Percentiles rank a stretch among this genome's conserved stretches.
phyloP scores from a whole-genome alignment of 2,113 vertebrate genomes.

The Percina caprodes region DNA sequence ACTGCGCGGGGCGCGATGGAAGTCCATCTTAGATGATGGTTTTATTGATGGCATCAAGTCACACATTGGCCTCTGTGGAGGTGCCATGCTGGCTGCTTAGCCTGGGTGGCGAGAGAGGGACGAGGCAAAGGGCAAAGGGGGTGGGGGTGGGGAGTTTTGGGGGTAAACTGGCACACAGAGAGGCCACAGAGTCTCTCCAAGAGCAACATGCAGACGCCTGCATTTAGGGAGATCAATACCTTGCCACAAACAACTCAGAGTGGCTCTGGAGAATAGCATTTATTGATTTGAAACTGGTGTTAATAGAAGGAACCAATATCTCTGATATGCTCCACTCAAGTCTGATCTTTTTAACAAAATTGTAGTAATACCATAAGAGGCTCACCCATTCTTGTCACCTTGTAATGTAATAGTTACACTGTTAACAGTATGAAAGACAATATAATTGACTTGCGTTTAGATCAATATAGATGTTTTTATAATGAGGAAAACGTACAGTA shows the following conservation, averaged over 20 bases:
- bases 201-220: slow-evolving; percentile 78
- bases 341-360: slow-evolving; percentile 39
- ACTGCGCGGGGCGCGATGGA: slow-evolving; percentile 58
- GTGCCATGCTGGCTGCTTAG: slow-evolving; percentile 64
- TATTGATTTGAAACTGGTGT: slow-evolving; percentile 75
- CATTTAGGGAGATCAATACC: slow-evolving; percentile 81
- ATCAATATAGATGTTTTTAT: neutral
- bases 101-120: slow-evolving; percentile 44
- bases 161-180: slow-evolving; percentile 58
- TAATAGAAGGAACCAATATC: slow-evolving; percentile 68
- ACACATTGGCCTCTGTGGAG: slow-evolving; percentile 81
- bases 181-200: slow-evolving; percentile 60
- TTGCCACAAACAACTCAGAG: slow-evolving; percentile 67
- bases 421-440: neutral
- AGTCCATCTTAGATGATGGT: slow-evolving; percentile 72
- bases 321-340: slow-evolving; percentile 44
- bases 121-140: slow-evolving; percentile 30
- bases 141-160: neutral
- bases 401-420: slow-evolving; percentile 23
- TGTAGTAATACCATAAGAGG: slow-evolving; percentile 32
- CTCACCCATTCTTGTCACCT: slow-evolving; percentile 6
- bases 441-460: neutral
- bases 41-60: slow-evolving; percentile 87
- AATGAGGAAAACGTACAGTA: neutral
- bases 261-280: slow-evolving; percentile 60